Percentiles rank a stretch among this genome's conserved stretches.
These are phyloP conservation scores for Rousettus madagascariensis DNA, from an alignment of 2,797 vertebrate species.

Conservation along the genomic window DNA sequence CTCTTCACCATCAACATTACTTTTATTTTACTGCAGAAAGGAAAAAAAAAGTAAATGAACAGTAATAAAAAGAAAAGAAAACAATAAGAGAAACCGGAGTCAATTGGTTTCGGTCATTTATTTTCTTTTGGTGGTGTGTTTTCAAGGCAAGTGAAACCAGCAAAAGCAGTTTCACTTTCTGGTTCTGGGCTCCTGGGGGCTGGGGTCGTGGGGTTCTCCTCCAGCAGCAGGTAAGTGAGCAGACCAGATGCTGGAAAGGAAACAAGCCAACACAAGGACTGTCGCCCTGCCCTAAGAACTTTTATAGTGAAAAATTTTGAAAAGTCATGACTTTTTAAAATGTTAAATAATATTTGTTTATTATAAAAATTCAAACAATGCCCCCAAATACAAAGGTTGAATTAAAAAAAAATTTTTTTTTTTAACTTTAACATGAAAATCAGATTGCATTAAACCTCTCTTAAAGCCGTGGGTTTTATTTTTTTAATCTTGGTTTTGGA, in stretches of 20 bases:
- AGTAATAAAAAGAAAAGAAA: not conserved
- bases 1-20: not conserved
- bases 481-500: not conserved
- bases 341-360: not conserved
- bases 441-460: not conserved
- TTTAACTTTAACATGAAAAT: not conserved
- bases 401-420: not conserved
- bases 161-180: slow-evolving; percentile 64
- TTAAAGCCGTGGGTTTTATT: not conserved
- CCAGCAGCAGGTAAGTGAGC: not conserved
- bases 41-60: not conserved
- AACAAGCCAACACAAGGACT: not conserved
- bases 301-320: not conserved
- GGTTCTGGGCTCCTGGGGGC: not conserved
- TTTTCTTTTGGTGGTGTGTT: not conserved
- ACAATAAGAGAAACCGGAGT: not conserved
- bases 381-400: not conserved
- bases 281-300: not conserved
- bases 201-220: not conserved
- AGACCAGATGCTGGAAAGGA: not conserved
- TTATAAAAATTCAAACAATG: not conserved
- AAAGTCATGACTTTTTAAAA: not conserved
- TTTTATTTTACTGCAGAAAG: not conserved
- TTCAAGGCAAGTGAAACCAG: not conserved
- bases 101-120: not conserved